A percentile compares a stretch with the other conserved stretches of the same genome.
These are phyloP conservation scores for Acanthurus tractus DNA, from an alignment of 2,797 vertebrate species.

Conservation along the genomic window DNA sequence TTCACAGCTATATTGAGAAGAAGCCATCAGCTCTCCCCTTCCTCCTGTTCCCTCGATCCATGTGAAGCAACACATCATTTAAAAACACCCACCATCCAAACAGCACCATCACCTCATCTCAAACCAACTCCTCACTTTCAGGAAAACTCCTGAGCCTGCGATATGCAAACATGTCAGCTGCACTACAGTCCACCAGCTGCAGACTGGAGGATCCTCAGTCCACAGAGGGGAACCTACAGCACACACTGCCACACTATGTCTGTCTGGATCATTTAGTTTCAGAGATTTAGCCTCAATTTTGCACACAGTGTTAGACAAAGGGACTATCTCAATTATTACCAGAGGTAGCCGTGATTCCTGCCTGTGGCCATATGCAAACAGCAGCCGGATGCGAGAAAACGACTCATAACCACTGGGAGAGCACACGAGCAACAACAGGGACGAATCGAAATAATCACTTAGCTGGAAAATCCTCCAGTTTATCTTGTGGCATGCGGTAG, in stretches of 20 bases:
- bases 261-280: neutral
- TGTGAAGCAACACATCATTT: conserved; percentile 10
- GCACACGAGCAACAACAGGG: neutral
- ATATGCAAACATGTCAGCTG: conserved; percentile 67
- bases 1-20: neutral
- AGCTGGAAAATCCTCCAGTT: neutral
- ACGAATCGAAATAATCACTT: neutral
- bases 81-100: neutral
- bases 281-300: neutral
- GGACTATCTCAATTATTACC: neutral
- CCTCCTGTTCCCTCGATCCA: conserved; percentile 1
- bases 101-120: conserved; percentile 15
- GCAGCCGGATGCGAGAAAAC: too few species aligned
- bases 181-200: conserved; percentile 52
- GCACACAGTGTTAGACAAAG: conserved; percentile 8
- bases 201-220: conserved; percentile 2
- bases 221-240: neutral
- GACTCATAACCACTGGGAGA: neutral
- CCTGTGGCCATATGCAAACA: neutral
- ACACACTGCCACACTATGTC: conserved; percentile 19
- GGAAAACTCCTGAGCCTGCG: conserved; percentile 45
- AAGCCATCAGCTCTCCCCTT: neutral
- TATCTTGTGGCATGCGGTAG: neutral
- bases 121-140: conserved; percentile 40
- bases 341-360: neutral